phyloP scores from a whole-genome alignment of 2,113 vertebrate genomes.

The Osmerus eperlanus region DNA sequence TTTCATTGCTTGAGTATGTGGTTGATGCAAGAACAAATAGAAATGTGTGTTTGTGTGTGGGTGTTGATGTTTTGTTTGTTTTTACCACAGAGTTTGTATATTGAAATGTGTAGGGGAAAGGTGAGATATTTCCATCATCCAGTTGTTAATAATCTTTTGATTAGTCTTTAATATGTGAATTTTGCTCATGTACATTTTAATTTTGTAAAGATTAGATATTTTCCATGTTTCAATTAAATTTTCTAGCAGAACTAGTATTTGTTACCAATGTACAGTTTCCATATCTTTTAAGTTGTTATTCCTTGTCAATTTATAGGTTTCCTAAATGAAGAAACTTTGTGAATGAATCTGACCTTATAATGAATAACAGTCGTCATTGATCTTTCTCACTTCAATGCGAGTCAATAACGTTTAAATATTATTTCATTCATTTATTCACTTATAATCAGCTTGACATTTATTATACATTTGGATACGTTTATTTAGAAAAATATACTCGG shows the following conservation, averaged over 20 bases:
- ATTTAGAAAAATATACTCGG: constrained; percentile 51
- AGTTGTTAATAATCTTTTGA: constrained; percentile 58
- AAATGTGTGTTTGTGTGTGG: constrained; percentile 8
- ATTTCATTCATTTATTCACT: too few relatives aligned
- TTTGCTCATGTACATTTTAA: constrained; percentile 57
- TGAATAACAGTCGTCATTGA: too few relatives aligned
- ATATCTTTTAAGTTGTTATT: constrained; percentile 75
- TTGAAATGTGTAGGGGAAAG: constrained; percentile 48
- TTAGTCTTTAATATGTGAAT: constrained; percentile 80
- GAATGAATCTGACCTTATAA: constrained; percentile 67
- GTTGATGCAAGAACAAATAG: constrained; percentile 56
- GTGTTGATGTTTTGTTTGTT: constrained; percentile 7
- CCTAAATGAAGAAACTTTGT: constrained; percentile 63
- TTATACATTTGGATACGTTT: too few relatives aligned
- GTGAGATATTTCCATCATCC: constrained; percentile 69
- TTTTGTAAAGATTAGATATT: constrained; percentile 85
- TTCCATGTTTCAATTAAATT: constrained; percentile 87
- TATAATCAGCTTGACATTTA: too few relatives aligned
- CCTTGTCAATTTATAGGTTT: constrained; percentile 69
- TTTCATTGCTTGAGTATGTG: constrained; percentile 45
- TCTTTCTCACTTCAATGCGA: too few relatives aligned
- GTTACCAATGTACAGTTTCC: constrained; percentile 82
- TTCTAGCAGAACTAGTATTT: constrained; percentile 81
- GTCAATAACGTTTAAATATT: too few relatives aligned
- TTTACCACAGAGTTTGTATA: constrained; percentile 8